Evolutionary conservation across 1,140 invertebrate genomes (phyloP).

Genomic region (Whitmania pigra): DNA sequence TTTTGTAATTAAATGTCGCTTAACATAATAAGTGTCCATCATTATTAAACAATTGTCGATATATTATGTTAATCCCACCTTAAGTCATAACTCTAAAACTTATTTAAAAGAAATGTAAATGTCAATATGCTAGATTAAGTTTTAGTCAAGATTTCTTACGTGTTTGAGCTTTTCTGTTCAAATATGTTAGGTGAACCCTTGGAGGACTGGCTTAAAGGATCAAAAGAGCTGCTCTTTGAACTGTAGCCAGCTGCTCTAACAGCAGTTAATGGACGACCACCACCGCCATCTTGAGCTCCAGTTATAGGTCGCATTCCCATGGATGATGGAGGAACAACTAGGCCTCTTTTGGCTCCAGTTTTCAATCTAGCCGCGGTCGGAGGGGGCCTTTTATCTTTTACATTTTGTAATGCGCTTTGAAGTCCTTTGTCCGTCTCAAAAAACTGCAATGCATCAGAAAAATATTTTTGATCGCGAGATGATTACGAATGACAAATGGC

Average conservation of each 20-base stretch:
- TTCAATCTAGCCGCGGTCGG: conserved; percentile 35
- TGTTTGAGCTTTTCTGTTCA: conserved; percentile 60
- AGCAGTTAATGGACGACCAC: conserved; percentile 76
- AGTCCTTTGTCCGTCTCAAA: conserved; percentile 54
- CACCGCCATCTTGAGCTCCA: conserved; percentile 35
- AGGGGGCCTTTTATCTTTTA: conserved; percentile 50
- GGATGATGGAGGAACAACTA: conserved; percentile 36
- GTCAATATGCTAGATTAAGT: too few species aligned
- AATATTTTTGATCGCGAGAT: background rate
- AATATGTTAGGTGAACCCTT: conserved; percentile 47
- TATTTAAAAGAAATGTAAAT: too few species aligned
- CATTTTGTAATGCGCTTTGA: conserved; percentile 51
- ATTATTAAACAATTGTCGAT: too few species aligned
- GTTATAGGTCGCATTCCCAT: conserved; percentile 37
- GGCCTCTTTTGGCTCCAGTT: conserved; percentile 30
- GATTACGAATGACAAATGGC: background rate
- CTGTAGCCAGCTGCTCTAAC: conserved; percentile 88
- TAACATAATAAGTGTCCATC: too few species aligned
- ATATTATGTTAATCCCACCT: too few species aligned
- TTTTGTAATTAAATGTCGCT: background rate
- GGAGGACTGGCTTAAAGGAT: conserved; percentile 61
- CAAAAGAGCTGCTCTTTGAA: conserved; percentile 55
- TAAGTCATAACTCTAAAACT: too few species aligned
- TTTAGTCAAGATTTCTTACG: conserved; percentile 43
- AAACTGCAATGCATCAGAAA: conserved; percentile 39